Evolutionary conservation across 2,888 invertebrate species (phyloP).

Genomic region (Cephonodes hylas): DNA sequence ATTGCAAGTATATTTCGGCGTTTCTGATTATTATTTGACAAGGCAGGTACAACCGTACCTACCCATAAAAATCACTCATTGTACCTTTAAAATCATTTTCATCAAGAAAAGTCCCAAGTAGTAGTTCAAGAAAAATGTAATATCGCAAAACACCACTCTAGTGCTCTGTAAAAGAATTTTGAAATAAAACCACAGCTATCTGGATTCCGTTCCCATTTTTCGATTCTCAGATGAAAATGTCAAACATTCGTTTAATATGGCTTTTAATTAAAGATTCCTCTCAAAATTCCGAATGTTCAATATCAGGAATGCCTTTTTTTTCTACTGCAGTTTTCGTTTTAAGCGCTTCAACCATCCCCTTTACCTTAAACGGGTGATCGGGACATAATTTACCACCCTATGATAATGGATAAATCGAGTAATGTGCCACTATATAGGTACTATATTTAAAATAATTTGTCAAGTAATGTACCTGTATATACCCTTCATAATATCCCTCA

Average conservation of each 20-base stretch:
- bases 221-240: not conserved
- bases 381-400: no score
- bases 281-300: not conserved
- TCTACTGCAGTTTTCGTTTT: not conserved
- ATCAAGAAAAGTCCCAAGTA: no score
- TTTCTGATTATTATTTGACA: no score
- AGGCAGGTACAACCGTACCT: no score
- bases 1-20: no score
- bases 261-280: conserved; percentile 6
- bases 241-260: not conserved
- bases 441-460: not conserved
- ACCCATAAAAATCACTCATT: no score
- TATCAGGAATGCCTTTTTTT: conserved; percentile 7
- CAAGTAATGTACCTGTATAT: not conserved
- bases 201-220: not conserved
- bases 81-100: no score
- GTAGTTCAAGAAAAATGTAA: no score
- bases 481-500: no score
- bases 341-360: not conserved
- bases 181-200: not conserved
- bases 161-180: not conserved
- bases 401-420: no score
- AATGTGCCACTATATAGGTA: no score
- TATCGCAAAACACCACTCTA: not conserved
- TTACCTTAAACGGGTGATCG: not conserved